A percentile compares a stretch with the other conserved stretches of the same genome.
Evolutionary conservation across 2,888 invertebrate genomes (phyloP).

Genomic region (Pherbina coryleti): DNA sequence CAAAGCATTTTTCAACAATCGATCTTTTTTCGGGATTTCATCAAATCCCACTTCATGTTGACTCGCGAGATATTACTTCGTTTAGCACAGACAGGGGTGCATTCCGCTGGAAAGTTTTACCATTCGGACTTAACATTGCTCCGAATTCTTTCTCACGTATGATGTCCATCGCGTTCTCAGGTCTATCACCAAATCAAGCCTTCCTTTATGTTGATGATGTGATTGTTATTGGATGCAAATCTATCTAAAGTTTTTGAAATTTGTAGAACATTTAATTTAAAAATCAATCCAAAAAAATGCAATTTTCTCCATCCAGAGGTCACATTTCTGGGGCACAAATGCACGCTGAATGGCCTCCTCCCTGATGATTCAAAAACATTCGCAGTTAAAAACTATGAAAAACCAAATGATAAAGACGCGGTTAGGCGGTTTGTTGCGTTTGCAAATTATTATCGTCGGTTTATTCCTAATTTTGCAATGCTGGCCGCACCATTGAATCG

Average conservation of each 20-base stretch:
- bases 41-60: slow-evolving; percentile 19
- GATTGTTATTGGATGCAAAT: neutral
- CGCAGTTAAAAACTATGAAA: slow-evolving; percentile 5
- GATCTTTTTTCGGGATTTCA: slow-evolving; percentile 32
- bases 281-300: slow-evolving; percentile 40
- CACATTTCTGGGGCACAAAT: slow-evolving; percentile 38
- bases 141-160: too few relatives aligned
- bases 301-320: slow-evolving; percentile 38
- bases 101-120: slow-evolving; percentile 24
- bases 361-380: slow-evolving; percentile 32
- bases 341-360: too few relatives aligned
- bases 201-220: slow-evolving; percentile 13
- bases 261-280: slow-evolving; percentile 33
- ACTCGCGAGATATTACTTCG: too few relatives aligned
- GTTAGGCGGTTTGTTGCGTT: too few relatives aligned
- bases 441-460: too few relatives aligned
- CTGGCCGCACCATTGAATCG: too few relatives aligned
- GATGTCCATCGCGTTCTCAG: too few relatives aligned
- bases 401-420: slow-evolving; percentile 24
- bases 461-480: too few relatives aligned
- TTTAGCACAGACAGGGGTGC: slow-evolving; percentile 22
- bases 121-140: slow-evolving; percentile 4
- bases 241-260: slow-evolving; percentile 36
- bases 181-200: too few relatives aligned
- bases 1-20: neutral